Conservation (phyloP, 2,797 vertebrate species). For the Amphiprion clarkii region DNA sequence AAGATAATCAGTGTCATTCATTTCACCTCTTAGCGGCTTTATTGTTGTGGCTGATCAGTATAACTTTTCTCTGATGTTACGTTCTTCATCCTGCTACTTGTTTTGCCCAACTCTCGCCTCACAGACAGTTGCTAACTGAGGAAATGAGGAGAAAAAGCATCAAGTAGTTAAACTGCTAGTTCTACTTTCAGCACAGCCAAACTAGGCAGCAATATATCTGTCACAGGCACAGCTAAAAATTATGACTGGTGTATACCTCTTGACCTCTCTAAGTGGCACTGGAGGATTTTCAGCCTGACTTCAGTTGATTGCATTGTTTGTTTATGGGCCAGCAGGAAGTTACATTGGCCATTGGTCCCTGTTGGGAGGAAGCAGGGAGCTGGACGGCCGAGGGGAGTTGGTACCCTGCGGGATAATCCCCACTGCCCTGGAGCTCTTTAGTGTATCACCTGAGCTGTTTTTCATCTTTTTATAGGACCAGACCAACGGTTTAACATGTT, state of each 20-base stretch:
- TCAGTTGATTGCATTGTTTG: conserved; percentile 80
- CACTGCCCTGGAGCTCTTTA: conserved; percentile 54
- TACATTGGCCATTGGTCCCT: conserved; percentile 68
- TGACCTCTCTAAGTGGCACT: conserved; percentile 79
- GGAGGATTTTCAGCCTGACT: conserved; percentile 79
- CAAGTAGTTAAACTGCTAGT: conserved; percentile 67
- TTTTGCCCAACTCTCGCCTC: conserved; percentile 19
- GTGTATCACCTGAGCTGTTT: conserved; percentile 56
- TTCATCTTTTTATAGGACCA: conserved; percentile 60
- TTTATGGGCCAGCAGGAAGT: conserved; percentile 81
- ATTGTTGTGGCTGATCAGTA: too few relatives aligned
- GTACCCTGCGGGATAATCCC: conserved; percentile 61
- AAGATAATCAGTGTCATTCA: too few relatives aligned
- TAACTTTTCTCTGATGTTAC: conserved; percentile 19
- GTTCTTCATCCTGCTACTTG: conserved; percentile 15
- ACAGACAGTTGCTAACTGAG: conserved; percentile 13
- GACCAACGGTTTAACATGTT: conserved; percentile 40
- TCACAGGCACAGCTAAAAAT: conserved; percentile 71
- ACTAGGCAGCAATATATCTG: conserved; percentile 71
- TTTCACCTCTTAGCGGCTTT: too few relatives aligned
- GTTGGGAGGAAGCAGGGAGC: conserved; percentile 69
- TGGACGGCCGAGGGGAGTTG: conserved; percentile 23
- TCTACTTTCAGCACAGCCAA: conserved; percentile 63
- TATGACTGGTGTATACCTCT: conserved; percentile 72
- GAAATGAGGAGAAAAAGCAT: conserved; percentile 47